phyloP scores from a whole-genome alignment of 1,140 invertebrate species.

The Neodiprion pinetum region DNA sequence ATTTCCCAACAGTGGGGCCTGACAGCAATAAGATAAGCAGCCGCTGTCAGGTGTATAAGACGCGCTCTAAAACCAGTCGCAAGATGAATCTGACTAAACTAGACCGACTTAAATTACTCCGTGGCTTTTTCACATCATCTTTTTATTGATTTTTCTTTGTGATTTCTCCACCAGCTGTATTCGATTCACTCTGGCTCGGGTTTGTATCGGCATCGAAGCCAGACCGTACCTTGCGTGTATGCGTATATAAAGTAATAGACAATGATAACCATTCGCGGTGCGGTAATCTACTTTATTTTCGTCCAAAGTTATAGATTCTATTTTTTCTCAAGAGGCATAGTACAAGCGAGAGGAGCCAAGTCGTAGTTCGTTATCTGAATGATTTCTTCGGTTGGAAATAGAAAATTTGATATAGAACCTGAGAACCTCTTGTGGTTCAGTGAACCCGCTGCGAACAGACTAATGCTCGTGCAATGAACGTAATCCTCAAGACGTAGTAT shows the following conservation, averaged over 20 bases:
- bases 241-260: background rate
- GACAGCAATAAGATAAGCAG: conserved; percentile 23
- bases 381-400: background rate
- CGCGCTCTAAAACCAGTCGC: conserved; percentile 26
- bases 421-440: conserved; percentile 7
- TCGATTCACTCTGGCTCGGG: too few relatives aligned
- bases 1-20: conserved; percentile 21
- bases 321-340: background rate
- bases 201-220: too few relatives aligned
- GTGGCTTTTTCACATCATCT: background rate
- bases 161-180: too few relatives aligned
- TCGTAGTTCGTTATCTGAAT: background rate
- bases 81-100: conserved; percentile 29
- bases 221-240: background rate
- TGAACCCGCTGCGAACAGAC: background rate
- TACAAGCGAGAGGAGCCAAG: background rate
- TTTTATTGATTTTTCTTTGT: background rate
- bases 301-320: background rate
- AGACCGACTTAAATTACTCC: conserved; percentile 26
- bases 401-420: conserved; percentile 3
- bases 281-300: background rate
- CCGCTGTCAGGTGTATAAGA: conserved; percentile 14
- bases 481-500: background rate
- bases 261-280: background rate
- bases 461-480: background rate